Evolutionary conservation across 2,113 vertebrate genomes (phyloP).

Genomic region (Brevimyrus niger): DNA sequence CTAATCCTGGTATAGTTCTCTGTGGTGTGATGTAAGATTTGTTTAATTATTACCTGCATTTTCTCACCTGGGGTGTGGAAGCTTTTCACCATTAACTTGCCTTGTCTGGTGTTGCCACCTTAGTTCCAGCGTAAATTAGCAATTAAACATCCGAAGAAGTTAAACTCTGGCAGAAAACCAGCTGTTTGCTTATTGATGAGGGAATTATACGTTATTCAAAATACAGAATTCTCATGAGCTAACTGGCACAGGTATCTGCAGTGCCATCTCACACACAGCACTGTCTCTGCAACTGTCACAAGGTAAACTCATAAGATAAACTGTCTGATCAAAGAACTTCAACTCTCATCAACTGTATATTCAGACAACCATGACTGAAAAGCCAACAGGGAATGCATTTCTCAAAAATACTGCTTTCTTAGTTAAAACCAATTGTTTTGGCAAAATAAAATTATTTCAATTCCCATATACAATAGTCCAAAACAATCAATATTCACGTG

Average conservation of each 20-base stretch:
- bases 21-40: background rate
- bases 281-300: background rate
- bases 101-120: background rate
- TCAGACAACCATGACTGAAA: background rate
- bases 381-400: background rate
- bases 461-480: background rate
- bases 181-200: background rate
- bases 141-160: background rate
- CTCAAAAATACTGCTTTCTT: background rate
- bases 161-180: background rate
- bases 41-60: constrained; percentile 4
- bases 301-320: background rate
- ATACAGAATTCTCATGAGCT: background rate
- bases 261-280: background rate
- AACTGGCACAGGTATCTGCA: background rate
- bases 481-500: background rate
- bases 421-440: background rate
- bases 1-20: background rate
- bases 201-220: background rate
- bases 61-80: background rate
- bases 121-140: background rate
- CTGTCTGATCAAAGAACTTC: background rate
- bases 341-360: background rate
- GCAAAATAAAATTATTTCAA: background rate
- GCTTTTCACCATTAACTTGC: background rate